phyloP scores from a whole-genome alignment of 2,888 invertebrate genomes.

The Lepeophtheirus nordmannii region DNA sequence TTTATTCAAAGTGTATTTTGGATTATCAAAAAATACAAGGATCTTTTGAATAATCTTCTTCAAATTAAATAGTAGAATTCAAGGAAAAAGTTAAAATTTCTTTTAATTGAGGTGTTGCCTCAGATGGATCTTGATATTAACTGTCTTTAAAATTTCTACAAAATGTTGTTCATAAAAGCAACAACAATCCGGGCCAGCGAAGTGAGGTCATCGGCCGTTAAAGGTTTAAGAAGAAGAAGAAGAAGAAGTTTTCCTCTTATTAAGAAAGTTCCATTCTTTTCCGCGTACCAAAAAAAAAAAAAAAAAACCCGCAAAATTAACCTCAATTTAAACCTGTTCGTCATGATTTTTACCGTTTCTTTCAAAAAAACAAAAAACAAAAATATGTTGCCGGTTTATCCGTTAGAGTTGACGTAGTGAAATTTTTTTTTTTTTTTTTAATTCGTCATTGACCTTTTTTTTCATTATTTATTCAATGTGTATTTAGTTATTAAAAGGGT shows the following conservation, averaged over 20 bases:
- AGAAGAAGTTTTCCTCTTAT: not conserved
- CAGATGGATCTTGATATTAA: conserved; percentile 3
- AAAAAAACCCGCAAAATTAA: conserved; percentile 1
- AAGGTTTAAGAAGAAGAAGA: conserved; percentile 4
- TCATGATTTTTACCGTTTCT: not conserved
- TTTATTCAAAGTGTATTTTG: too few relatives aligned
- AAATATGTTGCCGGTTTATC: not conserved
- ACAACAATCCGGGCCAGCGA: not conserved
- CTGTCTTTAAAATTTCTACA: not conserved
- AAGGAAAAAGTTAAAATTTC: not conserved
- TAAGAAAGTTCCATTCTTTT: conserved; percentile 1
- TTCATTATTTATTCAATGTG: too few relatives aligned
- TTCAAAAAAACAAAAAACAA: not conserved
- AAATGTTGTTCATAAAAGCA: conserved; percentile 3
- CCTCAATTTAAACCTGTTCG: not conserved
- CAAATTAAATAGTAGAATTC: not conserved
- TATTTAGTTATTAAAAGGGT: too few relatives aligned
- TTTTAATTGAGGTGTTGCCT: not conserved
- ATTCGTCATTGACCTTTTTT: too few relatives aligned
- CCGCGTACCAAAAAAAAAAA: not conserved
- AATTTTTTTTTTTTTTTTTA: too few relatives aligned
- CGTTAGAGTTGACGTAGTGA: not conserved
- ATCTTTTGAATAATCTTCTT: too few relatives aligned
- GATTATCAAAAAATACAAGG: too few relatives aligned
- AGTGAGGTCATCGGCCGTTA: conserved; percentile 9